A percentile compares a stretch with the other conserved stretches of the same genome.
phyloP scores from a whole-genome alignment of 2,888 invertebrate species.

The Heliconius charithonia region DNA sequence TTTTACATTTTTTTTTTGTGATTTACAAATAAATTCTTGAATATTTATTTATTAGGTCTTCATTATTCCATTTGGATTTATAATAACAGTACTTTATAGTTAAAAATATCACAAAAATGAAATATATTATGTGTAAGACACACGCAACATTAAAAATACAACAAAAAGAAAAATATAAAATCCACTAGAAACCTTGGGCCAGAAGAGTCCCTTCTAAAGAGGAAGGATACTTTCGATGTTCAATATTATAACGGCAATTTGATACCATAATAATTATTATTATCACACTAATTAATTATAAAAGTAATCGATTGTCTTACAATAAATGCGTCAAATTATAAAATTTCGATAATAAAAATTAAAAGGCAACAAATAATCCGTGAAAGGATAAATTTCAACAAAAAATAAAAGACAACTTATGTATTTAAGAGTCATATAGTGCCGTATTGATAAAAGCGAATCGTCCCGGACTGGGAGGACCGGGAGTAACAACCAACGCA shows the following conservation, averaged over 20 bases:
- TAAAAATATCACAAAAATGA: conserved; percentile 85
- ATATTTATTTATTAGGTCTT: conserved; percentile 84
- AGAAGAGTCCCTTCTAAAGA: conserved; percentile 82
- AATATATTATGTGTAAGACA: conserved; percentile 85
- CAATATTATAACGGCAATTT: conserved; percentile 82
- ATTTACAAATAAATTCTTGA: conserved; percentile 85
- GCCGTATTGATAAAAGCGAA: conserved; percentile 84
- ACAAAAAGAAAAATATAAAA: conserved; percentile 83
- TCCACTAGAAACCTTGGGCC: conserved; percentile 84
- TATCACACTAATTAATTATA: conserved; percentile 84
- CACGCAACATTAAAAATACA: conserved; percentile 84
- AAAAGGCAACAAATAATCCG: conserved; percentile 80
- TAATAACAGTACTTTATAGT: conserved; percentile 84
- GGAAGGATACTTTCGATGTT: conserved; percentile 85
- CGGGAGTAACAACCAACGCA: conserved; percentile 71
- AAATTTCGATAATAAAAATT: conserved; percentile 82
- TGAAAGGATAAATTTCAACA: conserved; percentile 83
- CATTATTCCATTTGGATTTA: conserved; percentile 83
- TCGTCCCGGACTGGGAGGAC: conserved; percentile 56
- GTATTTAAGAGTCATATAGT: conserved; percentile 76
- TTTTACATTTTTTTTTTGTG: conserved; percentile 84
- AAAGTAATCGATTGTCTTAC: conserved; percentile 84
- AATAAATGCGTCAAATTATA: conserved; percentile 85
- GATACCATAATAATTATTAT: conserved; percentile 80
- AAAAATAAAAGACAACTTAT: conserved; percentile 80